Evolutionary conservation across 2,888 invertebrate species (phyloP).

Genomic region (Sesia bembeciformis): DNA sequence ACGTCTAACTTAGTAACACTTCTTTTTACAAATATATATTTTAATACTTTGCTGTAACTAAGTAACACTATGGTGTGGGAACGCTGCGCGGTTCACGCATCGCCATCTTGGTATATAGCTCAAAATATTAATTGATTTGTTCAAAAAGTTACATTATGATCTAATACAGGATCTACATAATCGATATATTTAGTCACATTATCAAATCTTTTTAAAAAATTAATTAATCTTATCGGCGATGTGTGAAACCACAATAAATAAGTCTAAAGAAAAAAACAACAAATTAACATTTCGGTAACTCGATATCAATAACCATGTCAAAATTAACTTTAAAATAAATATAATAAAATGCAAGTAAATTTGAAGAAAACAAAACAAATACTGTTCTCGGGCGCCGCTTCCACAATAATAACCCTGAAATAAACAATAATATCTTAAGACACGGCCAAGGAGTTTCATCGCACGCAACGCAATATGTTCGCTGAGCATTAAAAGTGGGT

Average conservation of each 20-base stretch:
- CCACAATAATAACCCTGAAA: conserved; percentile 38
- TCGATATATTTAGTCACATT: no score
- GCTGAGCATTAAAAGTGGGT: conserved; percentile 16
- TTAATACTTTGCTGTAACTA: background rate
- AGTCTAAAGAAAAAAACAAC: conserved; percentile 11
- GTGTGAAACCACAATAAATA: background rate
- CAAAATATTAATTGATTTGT: no score
- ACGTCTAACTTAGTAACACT: conserved; percentile 4
- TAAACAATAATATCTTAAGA: conserved; percentile 12
- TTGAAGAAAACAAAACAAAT: conserved; percentile 26
- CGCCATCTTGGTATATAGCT: background rate
- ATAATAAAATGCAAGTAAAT: conserved; percentile 49
- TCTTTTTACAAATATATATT: conserved; percentile 1
- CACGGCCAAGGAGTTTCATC: conserved; percentile 5
- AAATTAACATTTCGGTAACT: conserved; percentile 14
- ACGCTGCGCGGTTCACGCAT: background rate
- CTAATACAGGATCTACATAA: no score
- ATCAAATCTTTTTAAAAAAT: no score
- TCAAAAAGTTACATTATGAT: no score
- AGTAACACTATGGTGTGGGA: background rate
- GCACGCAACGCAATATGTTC: conserved; percentile 3
- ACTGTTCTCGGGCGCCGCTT: conserved; percentile 26
- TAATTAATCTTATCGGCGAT: background rate
- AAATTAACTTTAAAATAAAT: conserved; percentile 13
- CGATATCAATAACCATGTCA: conserved; percentile 2